Base-by-base conservation (phyloP, 2,888 invertebrate species). In the Eristalis intricaria region DNA sequence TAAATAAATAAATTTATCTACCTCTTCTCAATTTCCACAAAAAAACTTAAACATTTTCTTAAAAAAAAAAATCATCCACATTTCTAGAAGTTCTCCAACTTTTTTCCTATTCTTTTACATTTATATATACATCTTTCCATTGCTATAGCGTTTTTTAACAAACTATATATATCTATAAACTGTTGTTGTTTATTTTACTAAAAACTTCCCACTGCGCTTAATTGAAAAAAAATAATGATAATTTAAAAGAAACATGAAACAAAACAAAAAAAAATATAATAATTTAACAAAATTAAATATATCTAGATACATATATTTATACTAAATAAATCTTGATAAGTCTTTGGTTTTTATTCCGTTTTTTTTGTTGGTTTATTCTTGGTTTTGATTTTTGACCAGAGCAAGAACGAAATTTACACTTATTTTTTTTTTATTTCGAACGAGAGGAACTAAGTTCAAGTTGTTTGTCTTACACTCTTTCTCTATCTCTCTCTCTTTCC, bases 181-280 rank as follows among this genome's bases (percentile, higher is more conserved):
- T 74, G 68, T 84, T 84, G 73, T 80, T 88, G 78, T 82, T 81
- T 78, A 58, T 81, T 88, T 88, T 78, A 84, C 81, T 88, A 88
- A 88, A 88, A 92, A 92, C 92, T 92, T 92, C 92, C 92, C 92
- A 92, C 92, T 92, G 92, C 92, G 92, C 92, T 92, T 92, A 91
- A 90, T 91, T 89, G 90, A 90, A 90, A 82, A 84, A 79, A 86
- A 71, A 79, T n/a, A 71, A 89, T 43, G 43, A 43, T 43, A 78
- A 84, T 71, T 50, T 86, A 88, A 78, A 79, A 88, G 85, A 82
- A 43, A 40, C 19, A n/a, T 63, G 35, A 81, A 83, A 73, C 38
- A 77, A 83, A 78, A 85, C 10, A 77, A 73, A 77, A 84, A 64
- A 40, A 32, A 32, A 32, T 32, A 32, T 5, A 32, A 32, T 32